These are phyloP conservation scores for Patella depressa DNA, from an alignment of 2,888 invertebrate species.

Conservation along the genomic window DNA sequence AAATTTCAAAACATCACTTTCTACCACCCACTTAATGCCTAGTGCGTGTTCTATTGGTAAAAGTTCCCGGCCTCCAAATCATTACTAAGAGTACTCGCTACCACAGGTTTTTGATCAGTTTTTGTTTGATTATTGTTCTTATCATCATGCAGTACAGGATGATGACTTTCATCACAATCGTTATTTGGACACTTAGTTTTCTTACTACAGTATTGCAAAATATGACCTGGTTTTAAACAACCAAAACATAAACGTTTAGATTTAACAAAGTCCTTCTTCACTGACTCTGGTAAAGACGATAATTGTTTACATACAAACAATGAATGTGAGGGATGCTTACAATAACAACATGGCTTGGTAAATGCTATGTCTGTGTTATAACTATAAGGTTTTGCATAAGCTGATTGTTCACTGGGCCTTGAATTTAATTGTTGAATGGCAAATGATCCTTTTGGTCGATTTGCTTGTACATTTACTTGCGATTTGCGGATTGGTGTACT, in stretches of 20 bases:
- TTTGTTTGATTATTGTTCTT: neutral
- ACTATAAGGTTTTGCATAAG: no score
- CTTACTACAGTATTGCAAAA: neutral
- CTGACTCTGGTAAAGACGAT: neutral
- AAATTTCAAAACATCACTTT: slow-evolving; percentile 16
- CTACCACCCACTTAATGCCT: slow-evolving; percentile 23
- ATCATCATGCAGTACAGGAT: neutral
- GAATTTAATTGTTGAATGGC: no score
- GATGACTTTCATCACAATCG: neutral
- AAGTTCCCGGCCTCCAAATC: neutral
- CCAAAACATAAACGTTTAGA: neutral
- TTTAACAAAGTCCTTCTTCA: neutral
- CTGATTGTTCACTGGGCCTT: no score
- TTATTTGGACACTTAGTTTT: neutral
- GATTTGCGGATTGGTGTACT: neutral
- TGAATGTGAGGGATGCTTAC: neutral
- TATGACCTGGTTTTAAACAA: neutral
- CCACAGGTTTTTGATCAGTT: neutral
- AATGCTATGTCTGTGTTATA: neutral
- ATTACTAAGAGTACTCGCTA: neutral
- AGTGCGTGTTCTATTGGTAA: slow-evolving; percentile 1
- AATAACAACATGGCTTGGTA: neutral
- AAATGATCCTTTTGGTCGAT: no score
- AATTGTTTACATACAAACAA: neutral
- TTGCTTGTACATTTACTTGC: no score